Percentiles rank a stretch among this genome's conserved stretches.
These are phyloP conservation scores for Sebastes fasciatus DNA, from an alignment of 2,113 vertebrate genomes.

Conservation along the genomic window DNA sequence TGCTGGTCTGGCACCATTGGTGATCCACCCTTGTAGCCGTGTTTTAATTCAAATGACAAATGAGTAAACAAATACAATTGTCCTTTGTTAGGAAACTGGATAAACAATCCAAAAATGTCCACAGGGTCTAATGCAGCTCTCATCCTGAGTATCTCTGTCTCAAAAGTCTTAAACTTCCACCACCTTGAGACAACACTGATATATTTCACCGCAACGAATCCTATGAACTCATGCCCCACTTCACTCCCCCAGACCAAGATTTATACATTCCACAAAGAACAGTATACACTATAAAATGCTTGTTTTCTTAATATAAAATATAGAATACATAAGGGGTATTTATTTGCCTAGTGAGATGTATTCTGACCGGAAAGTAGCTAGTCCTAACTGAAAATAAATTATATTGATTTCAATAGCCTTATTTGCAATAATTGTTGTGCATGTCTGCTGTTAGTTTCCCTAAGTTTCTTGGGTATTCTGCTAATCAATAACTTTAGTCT, in stretches of 20 bases:
- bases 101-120: conserved; percentile 27
- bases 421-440: not conserved
- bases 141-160: conserved; percentile 49
- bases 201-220: conserved; percentile 32
- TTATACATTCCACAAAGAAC: conserved; percentile 55
- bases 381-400: conserved; percentile 33
- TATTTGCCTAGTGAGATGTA: conserved; percentile 12
- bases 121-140: conserved; percentile 28
- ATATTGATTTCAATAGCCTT: conserved; percentile 29
- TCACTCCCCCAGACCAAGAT: conserved; percentile 31
- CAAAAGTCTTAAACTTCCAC: conserved; percentile 24
- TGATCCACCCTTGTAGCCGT: conserved; percentile 35
- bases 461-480: conserved; percentile 9
- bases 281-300: conserved; percentile 63
- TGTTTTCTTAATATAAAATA: conserved; percentile 66
- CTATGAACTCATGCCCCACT: conserved; percentile 33
- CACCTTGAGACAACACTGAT: conserved; percentile 36
- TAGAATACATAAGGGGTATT: conserved; percentile 26
- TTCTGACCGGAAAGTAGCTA: conserved; percentile 10
- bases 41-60: conserved; percentile 44
- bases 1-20: conserved; percentile 64
- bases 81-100: conserved; percentile 24
- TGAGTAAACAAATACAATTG: conserved; percentile 30
- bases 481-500: conserved; percentile 29
- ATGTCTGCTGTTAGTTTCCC: not conserved